Conservation (phyloP, 2,888 invertebrate species). For the Macaria notata region DNA sequence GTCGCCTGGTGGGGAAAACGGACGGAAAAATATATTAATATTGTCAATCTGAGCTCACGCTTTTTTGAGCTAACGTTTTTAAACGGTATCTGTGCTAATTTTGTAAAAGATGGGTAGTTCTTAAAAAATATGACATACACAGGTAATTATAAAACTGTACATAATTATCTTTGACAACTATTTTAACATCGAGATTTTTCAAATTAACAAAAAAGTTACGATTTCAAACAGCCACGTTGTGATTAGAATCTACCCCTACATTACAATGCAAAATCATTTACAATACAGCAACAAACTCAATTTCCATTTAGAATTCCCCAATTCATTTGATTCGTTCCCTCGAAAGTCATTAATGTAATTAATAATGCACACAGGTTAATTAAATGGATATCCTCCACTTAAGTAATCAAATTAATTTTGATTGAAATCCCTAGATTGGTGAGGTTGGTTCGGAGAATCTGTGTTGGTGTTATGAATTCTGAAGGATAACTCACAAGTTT, state of each 20-base stretch:
- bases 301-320: not conserved
- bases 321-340: conserved; percentile 8
- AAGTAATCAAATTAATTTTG: conserved; percentile 15
- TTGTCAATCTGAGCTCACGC: too few relatives aligned
- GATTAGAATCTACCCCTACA: too few relatives aligned
- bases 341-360: conserved; percentile 11
- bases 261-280: too few relatives aligned
- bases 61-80: too few relatives aligned
- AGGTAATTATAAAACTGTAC: too few relatives aligned
- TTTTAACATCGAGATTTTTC: too few relatives aligned
- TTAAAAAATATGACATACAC: too few relatives aligned
- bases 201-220: too few relatives aligned
- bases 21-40: conserved; percentile 1
- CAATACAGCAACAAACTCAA: not conserved
- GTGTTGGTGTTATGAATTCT: not conserved
- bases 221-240: too few relatives aligned
- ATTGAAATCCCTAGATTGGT: conserved; percentile 4
- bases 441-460: conserved; percentile 2
- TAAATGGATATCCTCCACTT: conserved; percentile 10
- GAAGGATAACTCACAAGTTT: not conserved
- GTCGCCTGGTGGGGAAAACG: conserved; percentile 1
- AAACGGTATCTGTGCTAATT: too few relatives aligned
- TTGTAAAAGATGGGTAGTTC: too few relatives aligned
- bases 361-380: conserved; percentile 16
- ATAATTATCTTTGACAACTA: too few relatives aligned